These are phyloP conservation scores for Rostratula benghalensis DNA, from an alignment of 2,113 vertebrate species.

Conservation along the genomic window DNA sequence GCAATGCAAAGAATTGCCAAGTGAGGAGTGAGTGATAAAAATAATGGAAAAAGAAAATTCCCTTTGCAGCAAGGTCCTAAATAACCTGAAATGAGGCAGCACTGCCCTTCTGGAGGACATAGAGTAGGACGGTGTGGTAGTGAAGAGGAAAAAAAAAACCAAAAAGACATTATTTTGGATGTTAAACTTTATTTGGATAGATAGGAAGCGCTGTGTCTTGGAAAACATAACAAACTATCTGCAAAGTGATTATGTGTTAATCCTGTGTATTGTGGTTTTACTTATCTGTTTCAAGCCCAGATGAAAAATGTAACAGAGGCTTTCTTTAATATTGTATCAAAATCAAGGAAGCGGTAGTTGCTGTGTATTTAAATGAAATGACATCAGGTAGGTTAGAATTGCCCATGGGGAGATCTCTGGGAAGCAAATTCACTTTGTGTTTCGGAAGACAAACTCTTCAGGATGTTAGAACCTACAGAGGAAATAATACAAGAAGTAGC, in stretches of 20 bases:
- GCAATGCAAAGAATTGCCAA: background rate
- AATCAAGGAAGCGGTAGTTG: background rate
- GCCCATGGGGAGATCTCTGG: background rate
- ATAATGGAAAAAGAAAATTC: constrained; percentile 45
- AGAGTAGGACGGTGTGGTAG: background rate
- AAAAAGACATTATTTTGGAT: no score
- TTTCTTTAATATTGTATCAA: background rate
- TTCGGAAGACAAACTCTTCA: background rate
- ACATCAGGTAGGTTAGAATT: background rate
- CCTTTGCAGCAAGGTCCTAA: background rate
- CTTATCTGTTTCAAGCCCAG: background rate
- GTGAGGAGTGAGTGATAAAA: constrained; percentile 27
- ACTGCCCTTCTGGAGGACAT: background rate
- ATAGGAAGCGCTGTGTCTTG: background rate
- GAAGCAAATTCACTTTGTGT: background rate
- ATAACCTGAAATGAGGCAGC: constrained; percentile 10
- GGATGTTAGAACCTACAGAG: background rate
- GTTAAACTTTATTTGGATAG: background rate
- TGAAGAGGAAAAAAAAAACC: background rate
- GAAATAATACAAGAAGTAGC: background rate
- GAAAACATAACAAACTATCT: background rate
- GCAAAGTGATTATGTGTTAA: background rate
- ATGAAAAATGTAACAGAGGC: background rate
- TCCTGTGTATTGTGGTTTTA: background rate
- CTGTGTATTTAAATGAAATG: background rate